Base-by-base conservation (phyloP, 2,888 invertebrate genomes). In the Ochropacha duplaris region DNA sequence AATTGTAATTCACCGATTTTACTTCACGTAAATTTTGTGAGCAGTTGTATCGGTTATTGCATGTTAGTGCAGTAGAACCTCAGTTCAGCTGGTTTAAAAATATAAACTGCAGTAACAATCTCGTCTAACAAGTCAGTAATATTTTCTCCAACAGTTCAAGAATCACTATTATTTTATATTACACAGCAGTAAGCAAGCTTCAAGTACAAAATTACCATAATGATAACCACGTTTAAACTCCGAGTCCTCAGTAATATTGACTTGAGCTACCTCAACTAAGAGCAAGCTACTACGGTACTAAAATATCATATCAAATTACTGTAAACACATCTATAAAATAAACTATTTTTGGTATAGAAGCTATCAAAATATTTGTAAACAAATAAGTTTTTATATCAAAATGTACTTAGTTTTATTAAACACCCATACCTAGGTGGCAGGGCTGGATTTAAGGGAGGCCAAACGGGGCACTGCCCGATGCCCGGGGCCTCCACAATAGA, bases 301-400 rank as follows among this genome's bases (percentile, higher is more conserved):
- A 56, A 56, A 52, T 22, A 19, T 22, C 24, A 49, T 56, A 56
- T 56, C 56, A 19, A 49, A 44, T 52, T 56, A 56, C 56, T 14
- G 56, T 54, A 57, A 57, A 57, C 57, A 57, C 31, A 34, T 34
- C 36, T 39, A 34, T 54, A 57, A 57, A 49, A 49, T 54, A 26
- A 4, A 31, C 31, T 56, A 56, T 52, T 56, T 24, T 28, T 52
- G 51, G n/a, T 49, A 52, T 26, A 52, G 31, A 34, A 59, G 54
- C 49, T 59, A 59, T 56, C 50, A 52, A 31, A 31, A 28, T 28
- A 19, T 31, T 51, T 31, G 51, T 31, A 31, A 31, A 19, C 39
- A 39, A 39, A 39, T 39, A 39, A 16, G 36, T 12, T 39, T 39
- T 39, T 39, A 39, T 39, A 39, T 16, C 39, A n/a, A 39, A 39